A percentile compares a stretch with the other conserved stretches of the same genome.
phyloP scores from a whole-genome alignment of 2,113 vertebrate genomes.

The Gobio gobio region DNA sequence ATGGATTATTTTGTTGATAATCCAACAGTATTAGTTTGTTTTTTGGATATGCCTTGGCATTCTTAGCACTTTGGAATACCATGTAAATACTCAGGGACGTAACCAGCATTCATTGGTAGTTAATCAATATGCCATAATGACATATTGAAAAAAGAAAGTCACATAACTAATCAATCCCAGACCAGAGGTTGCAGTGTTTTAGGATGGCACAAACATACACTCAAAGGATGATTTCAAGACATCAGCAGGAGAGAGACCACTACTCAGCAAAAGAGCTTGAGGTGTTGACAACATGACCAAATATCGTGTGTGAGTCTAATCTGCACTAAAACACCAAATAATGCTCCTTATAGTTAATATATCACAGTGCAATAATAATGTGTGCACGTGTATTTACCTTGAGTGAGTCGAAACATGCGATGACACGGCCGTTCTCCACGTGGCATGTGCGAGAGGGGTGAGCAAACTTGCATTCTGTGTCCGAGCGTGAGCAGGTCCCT shows the following conservation, averaged over 20 bases:
- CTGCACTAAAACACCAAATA: neutral
- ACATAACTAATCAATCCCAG: conserved; percentile 8
- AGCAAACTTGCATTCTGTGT: conserved; percentile 97
- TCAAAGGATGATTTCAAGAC: conserved; percentile 38
- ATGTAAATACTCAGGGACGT: neutral
- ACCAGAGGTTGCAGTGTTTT: conserved; percentile 28
- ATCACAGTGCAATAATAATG: neutral
- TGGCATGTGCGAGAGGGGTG: conserved; percentile 96
- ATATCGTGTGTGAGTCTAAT: neutral
- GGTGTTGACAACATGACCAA: conserved; percentile 6
- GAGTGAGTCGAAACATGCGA: conserved; percentile 98
- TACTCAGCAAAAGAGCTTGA: conserved; percentile 53
- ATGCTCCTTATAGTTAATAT: neutral
- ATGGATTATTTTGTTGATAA: neutral
- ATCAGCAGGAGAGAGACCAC: conserved; percentile 51
- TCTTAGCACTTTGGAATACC: neutral
- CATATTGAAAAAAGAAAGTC: neutral
- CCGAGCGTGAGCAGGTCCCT: conserved; percentile 94
- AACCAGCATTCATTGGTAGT: neutral
- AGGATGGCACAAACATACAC: conserved; percentile 37
- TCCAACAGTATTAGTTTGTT: neutral
- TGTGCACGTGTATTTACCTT: conserved; percentile 83
- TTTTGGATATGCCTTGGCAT: neutral
- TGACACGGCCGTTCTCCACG: conserved; percentile 97
- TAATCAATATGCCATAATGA: neutral